Percentiles rank a stretch among this genome's conserved stretches.
These are phyloP conservation scores for Neosilurus mollespiculum DNA, from an alignment of 2,797 vertebrate species.

Conservation along the genomic window DNA sequence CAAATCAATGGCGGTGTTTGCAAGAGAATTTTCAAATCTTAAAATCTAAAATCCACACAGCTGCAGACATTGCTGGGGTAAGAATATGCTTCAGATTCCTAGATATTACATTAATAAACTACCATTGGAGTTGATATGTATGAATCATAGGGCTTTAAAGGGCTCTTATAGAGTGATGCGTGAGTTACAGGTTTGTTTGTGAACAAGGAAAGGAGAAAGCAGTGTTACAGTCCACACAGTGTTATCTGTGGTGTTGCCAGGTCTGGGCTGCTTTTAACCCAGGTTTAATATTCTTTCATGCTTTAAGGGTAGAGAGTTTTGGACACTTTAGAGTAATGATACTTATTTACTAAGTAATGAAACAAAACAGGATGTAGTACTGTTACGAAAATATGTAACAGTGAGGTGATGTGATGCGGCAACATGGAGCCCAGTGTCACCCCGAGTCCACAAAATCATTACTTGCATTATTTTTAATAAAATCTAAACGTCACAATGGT, in stretches of 20 bases:
- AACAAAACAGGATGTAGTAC: neutral
- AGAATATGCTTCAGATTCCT: neutral
- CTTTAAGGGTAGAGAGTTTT: neutral
- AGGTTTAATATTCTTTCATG: neutral
- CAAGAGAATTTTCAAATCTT: neutral
- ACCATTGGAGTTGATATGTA: neutral
- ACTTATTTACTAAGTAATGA: neutral
- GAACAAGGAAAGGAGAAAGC: slow-evolving; percentile 4
- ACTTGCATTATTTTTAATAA: too few relatives aligned
- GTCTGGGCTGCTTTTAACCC: neutral
- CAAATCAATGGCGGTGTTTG: neutral
- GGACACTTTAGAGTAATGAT: neutral
- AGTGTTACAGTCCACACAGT: slow-evolving; percentile 19
- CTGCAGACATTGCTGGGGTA: neutral
- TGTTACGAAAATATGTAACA: neutral
- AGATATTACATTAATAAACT: neutral
- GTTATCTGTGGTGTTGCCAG: slow-evolving; percentile 18
- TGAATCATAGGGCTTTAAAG: neutral
- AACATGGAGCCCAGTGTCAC: neutral
- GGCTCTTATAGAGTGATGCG: neutral
- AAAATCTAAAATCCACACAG: neutral
- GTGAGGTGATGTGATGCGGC: neutral
- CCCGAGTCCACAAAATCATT: too few relatives aligned
- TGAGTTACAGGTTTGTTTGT: slow-evolving; percentile 2
- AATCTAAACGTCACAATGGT: too few relatives aligned